Evolutionary conservation across 1,140 invertebrate species (phyloP).

Genomic region (Ips nitidus): DNA sequence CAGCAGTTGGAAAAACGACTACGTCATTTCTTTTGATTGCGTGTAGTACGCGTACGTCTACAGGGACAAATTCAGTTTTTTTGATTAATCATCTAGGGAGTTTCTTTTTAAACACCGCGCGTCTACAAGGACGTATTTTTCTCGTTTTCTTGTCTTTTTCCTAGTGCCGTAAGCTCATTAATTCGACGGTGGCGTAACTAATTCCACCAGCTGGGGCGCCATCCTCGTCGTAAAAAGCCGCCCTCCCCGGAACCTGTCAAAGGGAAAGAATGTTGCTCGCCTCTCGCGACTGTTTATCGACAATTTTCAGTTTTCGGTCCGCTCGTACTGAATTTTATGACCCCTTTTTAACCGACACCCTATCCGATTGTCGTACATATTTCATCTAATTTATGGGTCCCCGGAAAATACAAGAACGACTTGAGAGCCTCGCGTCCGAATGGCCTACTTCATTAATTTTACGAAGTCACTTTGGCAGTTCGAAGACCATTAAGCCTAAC

Average conservation of each 20-base stretch:
- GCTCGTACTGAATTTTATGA: slow-evolving; percentile 1
- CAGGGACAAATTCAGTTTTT: background rate
- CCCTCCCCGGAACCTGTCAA: background rate
- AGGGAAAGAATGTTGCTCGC: background rate
- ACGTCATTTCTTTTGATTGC: slow-evolving; percentile 11
- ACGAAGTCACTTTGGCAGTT: too few relatives aligned
- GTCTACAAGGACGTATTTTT: background rate
- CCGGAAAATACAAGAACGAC: background rate
- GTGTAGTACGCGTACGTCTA: background rate
- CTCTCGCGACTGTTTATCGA: slow-evolving; percentile 2
- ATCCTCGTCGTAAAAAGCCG: background rate
- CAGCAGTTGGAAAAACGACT: background rate
- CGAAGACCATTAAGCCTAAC: too few relatives aligned
- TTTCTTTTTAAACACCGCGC: background rate
- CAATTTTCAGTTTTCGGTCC: slow-evolving; percentile 4
- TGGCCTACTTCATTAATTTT: too few relatives aligned
- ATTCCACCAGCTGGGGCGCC: background rate
- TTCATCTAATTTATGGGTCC: slow-evolving; percentile 1
- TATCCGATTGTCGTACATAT: slow-evolving; percentile 2
- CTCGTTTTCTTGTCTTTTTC: background rate
- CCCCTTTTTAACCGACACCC: background rate
- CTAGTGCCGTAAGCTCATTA: background rate
- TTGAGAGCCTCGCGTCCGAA: background rate
- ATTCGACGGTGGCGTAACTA: background rate
- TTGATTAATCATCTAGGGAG: slow-evolving; percentile 1